A percentile compares a stretch with the other conserved stretches of the same genome.
Evolutionary conservation across 2,797 vertebrate species (phyloP).

Genomic region (Eospalax fontanierii): DNA sequence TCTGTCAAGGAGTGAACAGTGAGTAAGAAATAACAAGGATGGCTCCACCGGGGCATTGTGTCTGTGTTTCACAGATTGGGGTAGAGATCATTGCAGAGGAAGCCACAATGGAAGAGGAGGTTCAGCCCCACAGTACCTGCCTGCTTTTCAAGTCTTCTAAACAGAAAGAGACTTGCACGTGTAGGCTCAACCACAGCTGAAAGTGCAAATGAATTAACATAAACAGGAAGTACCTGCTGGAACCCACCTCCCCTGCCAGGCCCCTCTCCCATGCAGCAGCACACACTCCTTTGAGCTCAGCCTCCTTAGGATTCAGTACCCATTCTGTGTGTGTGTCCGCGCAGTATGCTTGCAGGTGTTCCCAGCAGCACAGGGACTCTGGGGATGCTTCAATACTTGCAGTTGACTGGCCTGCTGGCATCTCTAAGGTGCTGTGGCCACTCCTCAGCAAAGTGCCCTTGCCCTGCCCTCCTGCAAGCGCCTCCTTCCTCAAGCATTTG

Average conservation of each 20-base stretch:
- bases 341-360: not conserved
- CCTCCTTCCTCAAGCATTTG: not conserved
- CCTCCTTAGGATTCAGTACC: not conserved
- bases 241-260: not conserved
- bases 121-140: not conserved
- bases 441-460: not conserved
- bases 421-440: not conserved
- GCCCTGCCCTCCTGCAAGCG: not conserved
- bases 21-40: not conserved
- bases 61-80: not conserved
- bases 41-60: not conserved
- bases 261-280: too few species aligned
- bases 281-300: not conserved
- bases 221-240: conserved; percentile 2
- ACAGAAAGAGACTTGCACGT: not conserved
- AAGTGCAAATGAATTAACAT: not conserved
- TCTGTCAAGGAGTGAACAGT: not conserved
- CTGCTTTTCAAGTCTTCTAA: not conserved
- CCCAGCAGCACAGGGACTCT: not conserved
- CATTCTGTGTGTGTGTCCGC: not conserved
- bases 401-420: not conserved
- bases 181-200: not conserved
- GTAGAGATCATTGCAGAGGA: not conserved
- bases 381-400: not conserved
- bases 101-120: not conserved